Base-by-base conservation (phyloP, 35 echinoderm and acorn worm genomes). In the Apostichopus californicus region DNA sequence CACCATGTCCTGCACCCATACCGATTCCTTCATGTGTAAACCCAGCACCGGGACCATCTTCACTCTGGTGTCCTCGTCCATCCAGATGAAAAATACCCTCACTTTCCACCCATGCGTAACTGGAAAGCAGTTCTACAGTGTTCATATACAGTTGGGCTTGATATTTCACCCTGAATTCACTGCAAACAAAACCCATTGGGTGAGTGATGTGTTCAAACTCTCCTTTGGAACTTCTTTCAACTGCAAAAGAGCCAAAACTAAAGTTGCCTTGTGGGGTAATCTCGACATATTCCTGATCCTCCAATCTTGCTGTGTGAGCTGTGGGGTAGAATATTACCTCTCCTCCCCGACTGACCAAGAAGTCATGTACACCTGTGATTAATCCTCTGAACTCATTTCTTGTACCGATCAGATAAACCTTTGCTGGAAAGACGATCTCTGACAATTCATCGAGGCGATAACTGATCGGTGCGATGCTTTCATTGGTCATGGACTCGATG, bases 1-100 rank as follows among this genome's bases (percentile, higher is more conserved):
- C 96, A 88, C 96, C 96, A 93, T 98, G 93, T 58, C 96, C 96
- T 81, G 94, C 96, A 54, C 96, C 96, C 66, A 93, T 98, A 55
- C 96, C 96, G 77, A 95, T 72, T 23, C 77, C 91, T 75, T 95
- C 92, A 17, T 79, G 9, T 12, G 95, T 94, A 60, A 91, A 93
- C 12, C 96, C 96, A 72, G 89, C 90, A 18, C 96, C 96, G 52
- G 87, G 86, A 60, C 96, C 96, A 4, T 52, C 83, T 71, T 95
- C 94, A 61, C 68, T 72, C 79, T 65, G 14, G 54, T 92, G 78
- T 28, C 96, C 96, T 77, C 91, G 91, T 24, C 80, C 96, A 90
- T 98, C 94, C 82, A 98, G 90, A 78, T 98, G 94, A 56, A 98
- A 98, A 7, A 73, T 87, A 15, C 96, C 96, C 55, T 95, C 91